phyloP scores from a whole-genome alignment of 2,888 invertebrate species.

The Drosophila paramelanica region DNA sequence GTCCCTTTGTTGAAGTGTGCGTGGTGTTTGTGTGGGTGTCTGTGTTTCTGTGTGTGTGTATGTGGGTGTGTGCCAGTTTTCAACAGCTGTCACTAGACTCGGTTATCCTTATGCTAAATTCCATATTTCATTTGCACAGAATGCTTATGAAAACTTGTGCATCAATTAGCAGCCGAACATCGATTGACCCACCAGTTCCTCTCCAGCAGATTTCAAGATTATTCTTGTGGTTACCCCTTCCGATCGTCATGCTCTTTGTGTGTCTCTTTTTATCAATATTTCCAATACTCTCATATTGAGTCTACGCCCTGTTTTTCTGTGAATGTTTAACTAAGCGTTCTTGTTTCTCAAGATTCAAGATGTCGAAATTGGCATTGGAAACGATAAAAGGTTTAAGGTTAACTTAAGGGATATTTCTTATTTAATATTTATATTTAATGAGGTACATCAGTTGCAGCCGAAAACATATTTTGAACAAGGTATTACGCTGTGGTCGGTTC shows the following conservation, averaged over 20 bases:
- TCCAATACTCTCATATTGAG: not conserved
- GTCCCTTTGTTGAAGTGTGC: not conserved
- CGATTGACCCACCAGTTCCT: not conserved
- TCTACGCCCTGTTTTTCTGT: not conserved
- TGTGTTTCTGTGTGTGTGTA: slow-evolving; percentile 12
- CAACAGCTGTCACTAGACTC: not conserved
- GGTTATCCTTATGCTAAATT: not conserved
- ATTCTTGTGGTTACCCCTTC: not conserved
- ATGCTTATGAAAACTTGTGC: slow-evolving; percentile 16
- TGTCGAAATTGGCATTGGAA: too few species aligned
- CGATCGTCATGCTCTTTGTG: not conserved
- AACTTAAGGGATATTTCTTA: not conserved
- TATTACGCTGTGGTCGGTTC: not conserved
- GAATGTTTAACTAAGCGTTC: too few species aligned
- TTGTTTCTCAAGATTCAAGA: too few species aligned
- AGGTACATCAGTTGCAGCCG: not conserved
- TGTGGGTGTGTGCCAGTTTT: not conserved
- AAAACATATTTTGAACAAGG: not conserved
- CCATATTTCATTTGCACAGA: slow-evolving; percentile 15
- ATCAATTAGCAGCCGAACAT: slow-evolving; percentile 14
- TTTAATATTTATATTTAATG: not conserved
- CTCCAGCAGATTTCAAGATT: not conserved
- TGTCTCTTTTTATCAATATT: not conserved
- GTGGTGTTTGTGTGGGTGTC: not conserved
- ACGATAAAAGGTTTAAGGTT: not conserved